phyloP scores from a whole-genome alignment of 2,888 invertebrate species.

The Tinea trinotella region DNA sequence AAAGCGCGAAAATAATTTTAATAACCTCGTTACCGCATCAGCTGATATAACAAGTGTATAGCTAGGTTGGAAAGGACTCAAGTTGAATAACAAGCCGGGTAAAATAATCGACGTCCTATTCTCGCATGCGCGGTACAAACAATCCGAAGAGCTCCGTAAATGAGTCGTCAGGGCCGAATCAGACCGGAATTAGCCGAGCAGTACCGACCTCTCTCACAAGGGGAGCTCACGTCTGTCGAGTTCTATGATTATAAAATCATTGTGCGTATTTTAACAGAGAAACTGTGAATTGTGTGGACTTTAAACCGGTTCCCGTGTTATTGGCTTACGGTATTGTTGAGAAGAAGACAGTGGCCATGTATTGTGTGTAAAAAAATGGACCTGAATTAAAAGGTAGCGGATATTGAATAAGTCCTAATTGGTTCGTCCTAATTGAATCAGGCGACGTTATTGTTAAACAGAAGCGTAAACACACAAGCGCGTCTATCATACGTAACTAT shows the following conservation, averaged over 20 bases:
- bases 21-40: neutral
- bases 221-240: conserved; percentile 48
- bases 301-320: neutral
- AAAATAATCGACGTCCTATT: conserved; percentile 14
- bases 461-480: neutral
- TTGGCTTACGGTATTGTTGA: neutral
- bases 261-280: neutral
- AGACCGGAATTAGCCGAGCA: conserved; percentile 50
- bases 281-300: neutral
- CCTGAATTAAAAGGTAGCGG: neutral
- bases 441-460: neutral
- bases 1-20: neutral
- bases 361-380: conserved; percentile 2
- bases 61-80: neutral
- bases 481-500: neutral
- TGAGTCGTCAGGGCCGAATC: conserved; percentile 29
- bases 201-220: conserved; percentile 50
- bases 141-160: neutral
- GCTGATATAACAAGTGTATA: neutral
- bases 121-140: conserved; percentile 44
- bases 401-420: conserved; percentile 3
- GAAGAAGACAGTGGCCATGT: neutral
- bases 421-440: neutral
- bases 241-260: conserved; percentile 39
- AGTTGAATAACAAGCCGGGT: conserved; percentile 13